Conservation (phyloP, 1,140 invertebrate species). For the Zaprionus capensis region DNA sequence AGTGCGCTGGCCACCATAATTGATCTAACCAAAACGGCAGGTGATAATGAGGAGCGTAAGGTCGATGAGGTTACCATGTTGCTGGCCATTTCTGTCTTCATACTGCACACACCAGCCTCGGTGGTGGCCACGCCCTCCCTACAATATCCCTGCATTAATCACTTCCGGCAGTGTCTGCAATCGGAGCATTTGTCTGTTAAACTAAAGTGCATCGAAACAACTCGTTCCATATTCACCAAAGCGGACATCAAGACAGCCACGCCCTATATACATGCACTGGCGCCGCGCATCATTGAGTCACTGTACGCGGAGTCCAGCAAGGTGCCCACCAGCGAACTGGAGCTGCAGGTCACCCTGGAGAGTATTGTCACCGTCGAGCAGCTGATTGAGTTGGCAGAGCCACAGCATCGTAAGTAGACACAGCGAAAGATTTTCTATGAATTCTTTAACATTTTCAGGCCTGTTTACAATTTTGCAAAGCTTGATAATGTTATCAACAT, state of each 20-base stretch:
- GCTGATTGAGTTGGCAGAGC: slow-evolving; percentile 90
- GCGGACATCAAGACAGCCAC: slow-evolving; percentile 89
- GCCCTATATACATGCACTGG: slow-evolving; percentile 92
- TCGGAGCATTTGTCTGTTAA: slow-evolving; percentile 87
- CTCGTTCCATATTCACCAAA: slow-evolving; percentile 90
- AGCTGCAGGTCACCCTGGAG: slow-evolving; percentile 88
- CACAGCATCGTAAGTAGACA: slow-evolving; percentile 89
- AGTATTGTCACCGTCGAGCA: slow-evolving; percentile 89
- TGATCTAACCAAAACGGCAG: slow-evolving; percentile 94
- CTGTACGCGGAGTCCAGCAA: slow-evolving; percentile 88
- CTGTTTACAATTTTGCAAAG: slow-evolving; percentile 14
- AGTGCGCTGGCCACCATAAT: slow-evolving; percentile 94
- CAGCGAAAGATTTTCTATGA: background rate
- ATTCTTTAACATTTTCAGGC: background rate
- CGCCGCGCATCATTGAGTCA: slow-evolving; percentile 89
- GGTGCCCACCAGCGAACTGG: slow-evolving; percentile 86
- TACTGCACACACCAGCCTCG: slow-evolving; percentile 91
- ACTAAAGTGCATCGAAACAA: slow-evolving; percentile 91
- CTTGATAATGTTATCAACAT: too few relatives aligned
- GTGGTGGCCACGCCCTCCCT: slow-evolving; percentile 91
- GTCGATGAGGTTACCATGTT: slow-evolving; percentile 94
- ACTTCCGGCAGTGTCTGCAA: slow-evolving; percentile 94
- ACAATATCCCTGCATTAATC: slow-evolving; percentile 96
- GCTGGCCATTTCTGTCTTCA: slow-evolving; percentile 93
- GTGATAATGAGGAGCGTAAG: slow-evolving; percentile 90